Conservation (phyloP, 2,113 vertebrate genomes). For the Vimba vimba region DNA sequence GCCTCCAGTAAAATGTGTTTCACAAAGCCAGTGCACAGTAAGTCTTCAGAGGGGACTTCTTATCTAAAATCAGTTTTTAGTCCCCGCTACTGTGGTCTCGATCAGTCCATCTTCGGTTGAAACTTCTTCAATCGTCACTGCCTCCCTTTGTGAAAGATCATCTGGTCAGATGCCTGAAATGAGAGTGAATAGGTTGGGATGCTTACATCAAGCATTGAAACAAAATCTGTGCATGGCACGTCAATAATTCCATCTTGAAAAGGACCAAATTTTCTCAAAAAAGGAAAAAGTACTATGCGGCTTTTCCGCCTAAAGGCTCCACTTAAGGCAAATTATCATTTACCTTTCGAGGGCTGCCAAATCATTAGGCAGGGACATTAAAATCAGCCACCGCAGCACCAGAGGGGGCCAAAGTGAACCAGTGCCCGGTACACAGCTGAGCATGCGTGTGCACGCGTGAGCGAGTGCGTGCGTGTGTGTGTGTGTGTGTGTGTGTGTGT, state of each 20-base stretch:
- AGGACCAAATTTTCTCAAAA: constrained; percentile 56
- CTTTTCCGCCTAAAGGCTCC: constrained; percentile 79
- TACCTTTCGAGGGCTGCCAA: constrained; percentile 81
- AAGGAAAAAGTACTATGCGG: constrained; percentile 70
- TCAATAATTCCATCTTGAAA: constrained; percentile 63
- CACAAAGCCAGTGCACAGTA: constrained; percentile 66
- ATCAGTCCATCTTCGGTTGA: constrained; percentile 61
- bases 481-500: constrained; percentile 9
- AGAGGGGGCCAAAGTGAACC: constrained; percentile 75
- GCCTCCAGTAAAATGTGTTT: constrained; percentile 67
- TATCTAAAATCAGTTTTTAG: constrained; percentile 55
- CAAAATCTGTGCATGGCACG: constrained; percentile 68
- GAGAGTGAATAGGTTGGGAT: constrained; percentile 45
- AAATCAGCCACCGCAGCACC: constrained; percentile 79
- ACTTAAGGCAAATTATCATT: constrained; percentile 84
- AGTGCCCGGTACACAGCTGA: constrained; percentile 70
- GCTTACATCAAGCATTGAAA: constrained; percentile 53
- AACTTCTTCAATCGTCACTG: constrained; percentile 65
- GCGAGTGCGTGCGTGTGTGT: constrained; percentile 34
- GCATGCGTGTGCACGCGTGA: constrained; percentile 5
- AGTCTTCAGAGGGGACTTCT: constrained; percentile 66
- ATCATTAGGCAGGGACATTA: constrained; percentile 84
- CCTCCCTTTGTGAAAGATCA: constrained; percentile 60
- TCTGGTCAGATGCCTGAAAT: constrained; percentile 43
- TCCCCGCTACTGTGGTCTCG: constrained; percentile 60